These are phyloP conservation scores for Vulpes vulpes DNA, from an alignment of 2,113 vertebrate species.

Conservation along the genomic window DNA sequence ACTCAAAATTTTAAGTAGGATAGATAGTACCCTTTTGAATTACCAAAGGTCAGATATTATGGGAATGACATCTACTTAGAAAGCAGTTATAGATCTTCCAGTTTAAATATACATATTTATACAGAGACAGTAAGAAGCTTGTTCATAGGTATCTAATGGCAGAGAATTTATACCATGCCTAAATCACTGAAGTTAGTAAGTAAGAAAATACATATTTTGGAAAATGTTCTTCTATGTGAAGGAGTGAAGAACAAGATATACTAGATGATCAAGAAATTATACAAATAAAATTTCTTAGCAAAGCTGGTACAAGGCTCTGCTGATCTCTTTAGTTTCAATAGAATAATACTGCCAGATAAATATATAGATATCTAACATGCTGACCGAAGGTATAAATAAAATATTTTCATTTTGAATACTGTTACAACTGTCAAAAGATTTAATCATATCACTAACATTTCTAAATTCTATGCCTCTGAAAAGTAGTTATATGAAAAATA, in stretches of 20 bases:
- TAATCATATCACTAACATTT: background rate
- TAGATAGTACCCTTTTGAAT: background rate
- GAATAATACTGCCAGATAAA: background rate
- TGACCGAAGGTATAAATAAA: background rate
- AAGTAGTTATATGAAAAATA: background rate
- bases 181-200: background rate
- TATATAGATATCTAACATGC: background rate
- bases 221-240: background rate
- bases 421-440: background rate
- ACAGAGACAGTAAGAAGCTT: background rate
- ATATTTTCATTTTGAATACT: slow-evolving; percentile 46
- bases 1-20: background rate
- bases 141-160: background rate
- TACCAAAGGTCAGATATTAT: slow-evolving; percentile 3
- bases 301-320: background rate
- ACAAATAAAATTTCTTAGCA: slow-evolving; percentile 11
- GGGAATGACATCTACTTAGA: background rate
- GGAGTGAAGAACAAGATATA: background rate
- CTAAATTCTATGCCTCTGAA: slow-evolving; percentile 1
- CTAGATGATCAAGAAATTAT: background rate
- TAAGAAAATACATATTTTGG: background rate
- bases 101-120: background rate
- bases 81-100: background rate
- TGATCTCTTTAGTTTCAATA: background rate
- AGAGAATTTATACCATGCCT: background rate